Evolutionary conservation across 2,888 invertebrate genomes (phyloP).

Genomic region (Lasioglossum calceatum): DNA sequence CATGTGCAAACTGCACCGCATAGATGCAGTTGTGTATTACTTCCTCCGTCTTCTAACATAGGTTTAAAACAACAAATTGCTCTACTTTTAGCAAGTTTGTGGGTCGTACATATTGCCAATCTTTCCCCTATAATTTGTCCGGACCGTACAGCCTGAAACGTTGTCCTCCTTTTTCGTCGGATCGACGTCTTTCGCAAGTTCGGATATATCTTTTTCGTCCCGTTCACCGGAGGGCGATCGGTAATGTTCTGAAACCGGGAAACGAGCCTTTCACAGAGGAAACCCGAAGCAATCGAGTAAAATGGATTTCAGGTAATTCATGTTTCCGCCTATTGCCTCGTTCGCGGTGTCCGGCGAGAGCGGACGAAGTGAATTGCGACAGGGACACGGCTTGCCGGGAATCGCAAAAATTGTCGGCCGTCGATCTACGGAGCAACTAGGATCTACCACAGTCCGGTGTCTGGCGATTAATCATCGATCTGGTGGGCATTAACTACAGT

Average conservation of each 20-base stretch:
- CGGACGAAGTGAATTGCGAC: constrained; percentile 52
- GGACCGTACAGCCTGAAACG: neutral
- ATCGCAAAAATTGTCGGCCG: constrained; percentile 30
- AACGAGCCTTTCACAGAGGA: constrained; percentile 62
- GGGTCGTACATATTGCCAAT: neutral
- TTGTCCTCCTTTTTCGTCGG: constrained; percentile 34
- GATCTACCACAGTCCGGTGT: constrained; percentile 21
- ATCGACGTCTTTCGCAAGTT: constrained; percentile 41
- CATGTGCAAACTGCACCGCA: neutral
- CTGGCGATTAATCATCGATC: constrained; percentile 59
- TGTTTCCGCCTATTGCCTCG: constrained; percentile 59
- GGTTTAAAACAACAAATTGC: neutral
- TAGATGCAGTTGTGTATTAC: neutral
- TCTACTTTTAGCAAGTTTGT: neutral
- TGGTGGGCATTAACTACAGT: constrained; percentile 27
- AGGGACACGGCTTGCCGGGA: constrained; percentile 38
- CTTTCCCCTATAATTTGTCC: neutral
- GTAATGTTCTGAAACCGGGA: constrained; percentile 58
- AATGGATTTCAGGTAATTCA: constrained; percentile 65
- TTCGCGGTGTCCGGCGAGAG: constrained; percentile 39
- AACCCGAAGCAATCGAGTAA: constrained; percentile 46
- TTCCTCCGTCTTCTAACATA: neutral
- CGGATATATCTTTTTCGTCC: constrained; percentile 47
- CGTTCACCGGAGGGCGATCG: constrained; percentile 56
- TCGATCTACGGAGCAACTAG: constrained; percentile 2